phyloP scores from a whole-genome alignment of 2,113 vertebrate genomes.

The Crotalus helleri region DNA sequence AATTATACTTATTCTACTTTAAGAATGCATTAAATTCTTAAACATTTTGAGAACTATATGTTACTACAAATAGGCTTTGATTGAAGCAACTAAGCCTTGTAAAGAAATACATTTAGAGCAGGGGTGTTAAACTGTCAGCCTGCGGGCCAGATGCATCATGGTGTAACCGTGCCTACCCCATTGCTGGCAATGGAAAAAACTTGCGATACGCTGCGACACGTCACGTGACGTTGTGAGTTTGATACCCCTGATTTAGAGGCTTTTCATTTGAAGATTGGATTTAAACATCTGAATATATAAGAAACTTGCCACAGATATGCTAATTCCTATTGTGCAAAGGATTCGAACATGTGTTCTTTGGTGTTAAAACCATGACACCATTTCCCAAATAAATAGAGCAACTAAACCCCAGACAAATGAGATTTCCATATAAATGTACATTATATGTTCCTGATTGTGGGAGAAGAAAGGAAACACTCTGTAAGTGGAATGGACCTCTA shows the following conservation, averaged over 20 bases:
- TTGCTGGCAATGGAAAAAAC: too few relatives aligned
- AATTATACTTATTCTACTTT: neutral
- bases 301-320: neutral
- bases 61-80: neutral
- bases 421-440: neutral
- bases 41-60: neutral
- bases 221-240: too few relatives aligned
- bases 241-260: neutral
- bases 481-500: neutral
- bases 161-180: too few relatives aligned
- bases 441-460: too few relatives aligned
- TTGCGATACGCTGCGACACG: too few relatives aligned
- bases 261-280: neutral
- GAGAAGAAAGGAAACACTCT: neutral
- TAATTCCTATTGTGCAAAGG: neutral
- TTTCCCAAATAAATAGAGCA: neutral
- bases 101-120: neutral
- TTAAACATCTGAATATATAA: neutral
- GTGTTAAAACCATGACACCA: neutral
- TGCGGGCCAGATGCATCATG: too few relatives aligned
- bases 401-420: neutral
- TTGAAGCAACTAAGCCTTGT: neutral
- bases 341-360: neutral
- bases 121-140: too few relatives aligned
- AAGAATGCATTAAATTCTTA: neutral